Percentiles rank a stretch among this genome's conserved stretches.
Conservation (phyloP, 2,888 invertebrate species). For the Amorpha juglandis region DNA sequence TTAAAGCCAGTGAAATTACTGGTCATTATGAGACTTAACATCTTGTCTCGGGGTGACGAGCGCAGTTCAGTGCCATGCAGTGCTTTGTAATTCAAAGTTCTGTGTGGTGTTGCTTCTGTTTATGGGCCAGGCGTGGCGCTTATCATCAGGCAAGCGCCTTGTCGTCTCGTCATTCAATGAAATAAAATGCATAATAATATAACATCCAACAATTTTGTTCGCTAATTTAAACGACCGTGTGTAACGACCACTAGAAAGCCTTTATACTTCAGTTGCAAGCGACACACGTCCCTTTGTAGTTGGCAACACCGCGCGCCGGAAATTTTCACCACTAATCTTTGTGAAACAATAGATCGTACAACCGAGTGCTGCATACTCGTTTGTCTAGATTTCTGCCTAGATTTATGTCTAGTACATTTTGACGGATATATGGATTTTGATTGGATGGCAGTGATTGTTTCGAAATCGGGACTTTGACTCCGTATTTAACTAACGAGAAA, state of each 20-base stretch:
- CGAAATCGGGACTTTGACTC: not conserved
- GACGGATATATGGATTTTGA: not conserved
- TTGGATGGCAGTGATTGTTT: not conserved
- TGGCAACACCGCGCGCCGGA: conserved; percentile 24
- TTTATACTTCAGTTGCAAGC: not conserved
- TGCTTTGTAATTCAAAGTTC: too few relatives aligned
- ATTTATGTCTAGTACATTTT: not conserved
- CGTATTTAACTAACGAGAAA: not conserved
- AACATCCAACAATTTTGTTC: not conserved
- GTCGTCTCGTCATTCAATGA: too few relatives aligned
- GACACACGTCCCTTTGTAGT: conserved; percentile 22
- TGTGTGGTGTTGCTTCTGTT: too few relatives aligned
- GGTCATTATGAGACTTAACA: too few relatives aligned
- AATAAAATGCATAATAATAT: not conserved
- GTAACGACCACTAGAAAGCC: not conserved
- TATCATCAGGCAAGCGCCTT: too few relatives aligned
- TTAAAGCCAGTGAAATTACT: too few relatives aligned
- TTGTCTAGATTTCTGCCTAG: not conserved
- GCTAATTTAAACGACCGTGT: not conserved
- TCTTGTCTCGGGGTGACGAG: too few relatives aligned
- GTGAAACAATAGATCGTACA: not conserved
- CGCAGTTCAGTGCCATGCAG: too few relatives aligned
- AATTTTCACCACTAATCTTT: conserved; percentile 3
- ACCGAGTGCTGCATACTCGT: not conserved
- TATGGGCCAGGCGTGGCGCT: too few relatives aligned